Conservation (phyloP, 2,888 invertebrate species). For the Lycophotia porphyrea region DNA sequence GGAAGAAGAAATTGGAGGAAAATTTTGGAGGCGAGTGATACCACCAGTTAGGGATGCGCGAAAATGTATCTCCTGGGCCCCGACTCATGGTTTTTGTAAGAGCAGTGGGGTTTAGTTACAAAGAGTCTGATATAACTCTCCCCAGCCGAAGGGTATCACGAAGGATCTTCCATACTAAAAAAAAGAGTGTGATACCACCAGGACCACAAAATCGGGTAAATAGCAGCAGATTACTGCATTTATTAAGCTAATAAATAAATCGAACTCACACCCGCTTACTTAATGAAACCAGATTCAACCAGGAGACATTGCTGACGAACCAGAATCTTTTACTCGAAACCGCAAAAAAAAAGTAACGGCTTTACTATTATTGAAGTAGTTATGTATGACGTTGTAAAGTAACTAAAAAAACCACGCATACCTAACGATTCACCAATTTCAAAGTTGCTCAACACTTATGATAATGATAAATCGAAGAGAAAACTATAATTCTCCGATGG, state of each 20-base stretch:
- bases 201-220: neutral
- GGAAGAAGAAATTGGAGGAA: neutral
- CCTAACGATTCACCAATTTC: constrained; percentile 14
- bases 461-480: constrained; percentile 54
- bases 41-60: neutral
- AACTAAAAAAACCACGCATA: neutral
- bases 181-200: neutral
- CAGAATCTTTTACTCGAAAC: neutral
- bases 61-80: neutral
- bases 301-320: neutral
- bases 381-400: neutral
- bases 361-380: neutral
- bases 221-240: neutral
- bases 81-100: neutral
- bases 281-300: neutral
- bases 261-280: neutral
- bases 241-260: neutral
- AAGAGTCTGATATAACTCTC: neutral
- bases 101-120: neutral
- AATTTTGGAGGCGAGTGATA: neutral
- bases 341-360: neutral
- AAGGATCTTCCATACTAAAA: neutral
- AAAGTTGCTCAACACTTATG: constrained; percentile 20
- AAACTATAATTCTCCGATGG: constrained; percentile 42
- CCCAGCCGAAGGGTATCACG: neutral